A percentile compares a stretch with the other conserved stretches of the same genome.
These are phyloP conservation scores for Chaetodon trifascialis DNA, from an alignment of 2,113 vertebrate species.

Conservation along the genomic window DNA sequence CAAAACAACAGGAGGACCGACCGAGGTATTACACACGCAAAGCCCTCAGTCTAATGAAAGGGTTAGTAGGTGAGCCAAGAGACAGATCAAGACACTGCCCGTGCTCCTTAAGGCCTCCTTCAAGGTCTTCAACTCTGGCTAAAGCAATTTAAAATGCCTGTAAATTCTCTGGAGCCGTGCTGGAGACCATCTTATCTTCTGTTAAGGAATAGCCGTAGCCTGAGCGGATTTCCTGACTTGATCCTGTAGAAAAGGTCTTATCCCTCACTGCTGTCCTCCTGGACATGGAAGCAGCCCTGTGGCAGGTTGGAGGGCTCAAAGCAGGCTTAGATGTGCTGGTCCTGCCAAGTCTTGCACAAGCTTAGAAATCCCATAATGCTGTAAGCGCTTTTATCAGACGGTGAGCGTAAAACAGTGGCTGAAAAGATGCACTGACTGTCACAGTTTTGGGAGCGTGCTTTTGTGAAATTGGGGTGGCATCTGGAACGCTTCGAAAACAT, in stretches of 20 bases:
- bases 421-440: neutral
- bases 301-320: slow-evolving; percentile 71
- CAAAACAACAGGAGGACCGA: slow-evolving; percentile 62
- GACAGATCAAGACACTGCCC: slow-evolving; percentile 71
- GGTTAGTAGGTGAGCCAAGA: slow-evolving; percentile 74
- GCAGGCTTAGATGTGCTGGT: slow-evolving; percentile 64
- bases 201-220: slow-evolving; percentile 62
- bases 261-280: slow-evolving; percentile 61
- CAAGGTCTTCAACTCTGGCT: slow-evolving; percentile 68
- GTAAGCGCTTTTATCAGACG: slow-evolving; percentile 5
- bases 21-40: slow-evolving; percentile 42
- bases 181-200: slow-evolving; percentile 73
- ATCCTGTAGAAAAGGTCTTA: slow-evolving; percentile 79
- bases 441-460: neutral
- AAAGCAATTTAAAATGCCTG: slow-evolving; percentile 77
- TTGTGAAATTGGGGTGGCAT: neutral
- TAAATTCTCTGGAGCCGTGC: slow-evolving; percentile 74
- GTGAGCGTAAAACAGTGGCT: neutral
- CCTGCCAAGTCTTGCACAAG: slow-evolving; percentile 47
- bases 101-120: slow-evolving; percentile 69
- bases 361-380: slow-evolving; percentile 10
- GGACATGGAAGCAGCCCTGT: slow-evolving; percentile 46
- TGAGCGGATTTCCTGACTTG: slow-evolving; percentile 76
- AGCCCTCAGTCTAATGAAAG: slow-evolving; percentile 73
- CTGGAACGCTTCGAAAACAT: neutral